Conservation (phyloP, 2,888 invertebrate species). For the Brachypalpus laphriformis region DNA sequence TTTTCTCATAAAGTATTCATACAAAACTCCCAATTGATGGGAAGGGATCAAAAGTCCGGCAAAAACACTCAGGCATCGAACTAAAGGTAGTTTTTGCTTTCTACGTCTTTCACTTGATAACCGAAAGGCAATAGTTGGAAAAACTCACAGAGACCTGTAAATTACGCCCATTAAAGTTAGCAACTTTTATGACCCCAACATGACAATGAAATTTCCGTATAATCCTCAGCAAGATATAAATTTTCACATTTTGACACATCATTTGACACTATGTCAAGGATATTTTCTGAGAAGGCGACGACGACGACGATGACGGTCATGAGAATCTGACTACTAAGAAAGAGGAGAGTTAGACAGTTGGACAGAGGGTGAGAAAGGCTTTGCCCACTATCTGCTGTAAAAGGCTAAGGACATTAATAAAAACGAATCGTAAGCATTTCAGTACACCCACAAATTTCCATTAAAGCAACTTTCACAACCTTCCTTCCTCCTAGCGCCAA, state of each 20-base stretch:
- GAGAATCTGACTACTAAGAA: no score
- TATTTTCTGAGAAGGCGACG: slow-evolving; percentile 8
- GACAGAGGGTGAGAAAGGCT: not conserved
- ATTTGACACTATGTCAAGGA: slow-evolving; percentile 77
- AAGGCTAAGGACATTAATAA: slow-evolving; percentile 46
- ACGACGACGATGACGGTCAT: not conserved
- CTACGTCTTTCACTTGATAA: not conserved
- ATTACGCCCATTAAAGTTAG: slow-evolving; percentile 77
- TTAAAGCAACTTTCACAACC: slow-evolving; percentile 30
- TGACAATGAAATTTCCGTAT: slow-evolving; percentile 75
- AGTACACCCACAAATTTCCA: slow-evolving; percentile 49
- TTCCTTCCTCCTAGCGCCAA: not conserved
- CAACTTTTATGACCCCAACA: slow-evolving; percentile 79
- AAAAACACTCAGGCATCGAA: slow-evolving; percentile 8
- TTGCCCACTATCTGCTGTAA: not conserved
- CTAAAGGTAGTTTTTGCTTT: not conserved
- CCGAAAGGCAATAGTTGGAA: not conserved
- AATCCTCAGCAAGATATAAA: slow-evolving; percentile 76
- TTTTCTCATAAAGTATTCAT: slow-evolving; percentile 41
- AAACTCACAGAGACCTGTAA: slow-evolving; percentile 61
- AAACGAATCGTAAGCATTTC: slow-evolving; percentile 56
- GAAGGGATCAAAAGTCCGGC: slow-evolving; percentile 10
- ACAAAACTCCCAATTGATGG: slow-evolving; percentile 19
- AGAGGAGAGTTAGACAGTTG: not conserved
- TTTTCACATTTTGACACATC: slow-evolving; percentile 80